phyloP scores from a whole-genome alignment of 1,140 invertebrate genomes.

The Mya arenaria region DNA sequence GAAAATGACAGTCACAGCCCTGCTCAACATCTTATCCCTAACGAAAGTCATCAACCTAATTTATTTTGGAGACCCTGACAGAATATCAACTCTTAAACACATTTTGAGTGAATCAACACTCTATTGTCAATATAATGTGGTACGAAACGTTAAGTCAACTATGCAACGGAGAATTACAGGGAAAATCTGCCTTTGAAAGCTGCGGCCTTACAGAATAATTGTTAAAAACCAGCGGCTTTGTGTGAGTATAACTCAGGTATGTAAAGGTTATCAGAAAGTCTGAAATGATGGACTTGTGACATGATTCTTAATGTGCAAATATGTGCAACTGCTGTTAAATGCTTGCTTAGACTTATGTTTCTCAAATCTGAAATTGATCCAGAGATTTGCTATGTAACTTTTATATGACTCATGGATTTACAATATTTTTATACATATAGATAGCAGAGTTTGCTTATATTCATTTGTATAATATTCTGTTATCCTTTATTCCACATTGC shows the following conservation, averaged over 20 bases:
- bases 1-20: constrained; percentile 40
- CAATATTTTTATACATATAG: too few species aligned
- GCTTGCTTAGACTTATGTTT: background rate
- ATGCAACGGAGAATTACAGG: too few species aligned
- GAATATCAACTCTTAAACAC: constrained; percentile 44
- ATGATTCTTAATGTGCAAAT: background rate
- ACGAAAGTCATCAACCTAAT: constrained; percentile 47
- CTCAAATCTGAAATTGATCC: background rate
- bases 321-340: background rate
- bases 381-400: too few species aligned
- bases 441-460: too few species aligned
- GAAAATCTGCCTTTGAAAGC: too few species aligned
- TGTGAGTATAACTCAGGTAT: too few species aligned
- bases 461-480: too few species aligned
- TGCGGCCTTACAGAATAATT: too few species aligned
- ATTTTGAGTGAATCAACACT: constrained; percentile 36
- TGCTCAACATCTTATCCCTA: constrained; percentile 29
- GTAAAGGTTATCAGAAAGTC: background rate
- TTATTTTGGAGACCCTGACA: constrained; percentile 36
- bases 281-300: background rate
- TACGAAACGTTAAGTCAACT: background rate
- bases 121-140: background rate
- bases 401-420: too few species aligned
- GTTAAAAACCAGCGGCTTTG: too few species aligned
- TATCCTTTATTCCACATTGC: too few species aligned